Base-by-base conservation (phyloP, 2,888 invertebrate species). In the Drosophila melanosoma region DNA sequence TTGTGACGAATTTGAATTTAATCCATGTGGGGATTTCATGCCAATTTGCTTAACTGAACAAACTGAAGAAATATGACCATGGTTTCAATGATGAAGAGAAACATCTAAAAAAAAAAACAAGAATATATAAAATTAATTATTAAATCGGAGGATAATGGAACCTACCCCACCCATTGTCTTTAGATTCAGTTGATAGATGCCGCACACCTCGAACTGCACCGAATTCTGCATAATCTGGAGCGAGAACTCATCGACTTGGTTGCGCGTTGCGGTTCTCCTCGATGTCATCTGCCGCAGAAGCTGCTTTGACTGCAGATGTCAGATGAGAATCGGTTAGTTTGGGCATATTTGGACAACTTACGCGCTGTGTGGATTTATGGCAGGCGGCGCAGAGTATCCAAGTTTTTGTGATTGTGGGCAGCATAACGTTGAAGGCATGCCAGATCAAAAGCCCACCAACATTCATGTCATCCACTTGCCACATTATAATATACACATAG, bases 161-260 rank as follows among this genome's bases (percentile, higher is more conserved):
- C 66, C 15, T 63, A 86, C 86, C 69, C 64, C 81, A 0, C 71
- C 75, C 6, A 90, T 35, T 12, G 89, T 79, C 38, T 77, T 45
- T 6, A 84, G 60, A 54, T 87, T 91, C 11, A 91, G 68, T 17
- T 83, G 65, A 56, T 91, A 90, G 6, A 91, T 83, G 51, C 78
- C 79, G 7, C 80, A 82, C 23, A 89, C 79, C 12, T 69, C 72
- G 56, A 90, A 83, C 51, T 79, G 61, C 3, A 91, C 60, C 12
- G 83, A 69, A 74, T 83, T 87, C 52, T 90, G 91, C 67, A 78
- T 74, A 26, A 90, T 75, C 52, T 91, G 91, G 52, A 90, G 53
- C 11, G 74, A 61, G 38, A 87, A 88, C 35, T 88, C 86, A 20
- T 88, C 83, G 6, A 69, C 49, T 26, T 69, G 64, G 7, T 45